phyloP scores from a whole-genome alignment of 1,140 invertebrate genomes.

The Polypedilum pembai region DNA sequence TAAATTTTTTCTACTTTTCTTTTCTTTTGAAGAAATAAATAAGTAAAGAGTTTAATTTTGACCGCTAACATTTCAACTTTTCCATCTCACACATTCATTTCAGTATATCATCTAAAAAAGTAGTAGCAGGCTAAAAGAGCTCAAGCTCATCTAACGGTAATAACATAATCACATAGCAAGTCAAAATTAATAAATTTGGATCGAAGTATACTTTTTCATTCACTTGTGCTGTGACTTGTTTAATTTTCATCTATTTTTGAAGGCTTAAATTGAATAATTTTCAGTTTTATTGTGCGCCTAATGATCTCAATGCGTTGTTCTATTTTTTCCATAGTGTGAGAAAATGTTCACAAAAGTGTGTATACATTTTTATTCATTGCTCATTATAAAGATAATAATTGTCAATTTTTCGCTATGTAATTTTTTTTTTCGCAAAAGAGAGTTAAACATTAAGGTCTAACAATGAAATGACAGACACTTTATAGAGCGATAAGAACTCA shows the following conservation, averaged over 20 bases:
- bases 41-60: too few species aligned
- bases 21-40: too few species aligned
- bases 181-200: slow-evolving; percentile 20
- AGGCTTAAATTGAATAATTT: slow-evolving; percentile 2
- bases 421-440: not conserved
- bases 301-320: not conserved
- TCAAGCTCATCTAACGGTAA: not conserved
- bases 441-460: slow-evolving; percentile 9
- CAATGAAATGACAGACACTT: slow-evolving; percentile 2
- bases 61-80: too few species aligned
- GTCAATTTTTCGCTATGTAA: not conserved
- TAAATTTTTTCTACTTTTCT: too few species aligned
- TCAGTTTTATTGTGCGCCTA: not conserved
- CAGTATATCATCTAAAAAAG: not conserved
- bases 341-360: not conserved
- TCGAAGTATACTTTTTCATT: not conserved
- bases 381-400: not conserved
- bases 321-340: not conserved
- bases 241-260: not conserved
- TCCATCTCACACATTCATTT: too few species aligned
- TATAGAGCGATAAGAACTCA: slow-evolving; percentile 5
- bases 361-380: not conserved
- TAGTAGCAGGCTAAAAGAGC: not conserved
- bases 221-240: not conserved
- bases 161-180: not conserved